Conservation (phyloP, 1,140 invertebrate genomes). For the Lycorma delicatula region DNA sequence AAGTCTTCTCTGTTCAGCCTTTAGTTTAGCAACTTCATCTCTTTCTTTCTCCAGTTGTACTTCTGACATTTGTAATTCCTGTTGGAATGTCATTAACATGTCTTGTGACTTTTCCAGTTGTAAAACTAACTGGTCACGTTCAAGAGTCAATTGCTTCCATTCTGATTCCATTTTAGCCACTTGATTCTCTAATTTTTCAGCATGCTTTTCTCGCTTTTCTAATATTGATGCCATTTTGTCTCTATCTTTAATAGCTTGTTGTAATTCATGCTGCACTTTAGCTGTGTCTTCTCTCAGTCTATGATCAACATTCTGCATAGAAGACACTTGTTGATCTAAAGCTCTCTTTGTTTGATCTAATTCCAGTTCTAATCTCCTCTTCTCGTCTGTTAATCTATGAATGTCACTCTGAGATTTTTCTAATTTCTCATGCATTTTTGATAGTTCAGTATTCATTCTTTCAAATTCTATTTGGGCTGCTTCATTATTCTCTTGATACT, state of each 20-base stretch:
- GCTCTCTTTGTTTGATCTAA: slow-evolving; percentile 53
- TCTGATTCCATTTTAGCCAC: slow-evolving; percentile 74
- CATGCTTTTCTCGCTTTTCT: slow-evolving; percentile 64
- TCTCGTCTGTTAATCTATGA: slow-evolving; percentile 32
- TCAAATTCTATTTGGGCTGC: slow-evolving; percentile 73
- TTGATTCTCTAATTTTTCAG: slow-evolving; percentile 73
- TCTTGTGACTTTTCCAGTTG: slow-evolving; percentile 88
- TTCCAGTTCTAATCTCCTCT: slow-evolving; percentile 59
- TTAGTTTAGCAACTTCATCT: slow-evolving; percentile 66
- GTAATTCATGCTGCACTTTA: slow-evolving; percentile 55
- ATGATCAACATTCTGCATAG: slow-evolving; percentile 38
- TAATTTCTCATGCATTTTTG: slow-evolving; percentile 65
- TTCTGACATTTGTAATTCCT: slow-evolving; percentile 74
- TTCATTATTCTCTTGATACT: slow-evolving; percentile 71
- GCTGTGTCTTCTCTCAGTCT: slow-evolving; percentile 35
- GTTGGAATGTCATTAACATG: slow-evolving; percentile 86
- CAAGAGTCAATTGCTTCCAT: slow-evolving; percentile 71
- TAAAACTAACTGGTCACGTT: slow-evolving; percentile 76
- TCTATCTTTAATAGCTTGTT: slow-evolving; percentile 56
- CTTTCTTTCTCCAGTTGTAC: slow-evolving; percentile 68
- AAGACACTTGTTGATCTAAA: slow-evolving; percentile 55
- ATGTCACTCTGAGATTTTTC: slow-evolving; percentile 58
- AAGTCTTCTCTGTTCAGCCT: slow-evolving; percentile 55
- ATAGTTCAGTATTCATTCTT: slow-evolving; percentile 66
- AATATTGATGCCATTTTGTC: slow-evolving; percentile 63